Percentiles rank a stretch among this genome's conserved stretches.
These are phyloP conservation scores for Anarhynchus alexandrinus DNA, from an alignment of 2,113 vertebrate species.

Conservation along the genomic window DNA sequence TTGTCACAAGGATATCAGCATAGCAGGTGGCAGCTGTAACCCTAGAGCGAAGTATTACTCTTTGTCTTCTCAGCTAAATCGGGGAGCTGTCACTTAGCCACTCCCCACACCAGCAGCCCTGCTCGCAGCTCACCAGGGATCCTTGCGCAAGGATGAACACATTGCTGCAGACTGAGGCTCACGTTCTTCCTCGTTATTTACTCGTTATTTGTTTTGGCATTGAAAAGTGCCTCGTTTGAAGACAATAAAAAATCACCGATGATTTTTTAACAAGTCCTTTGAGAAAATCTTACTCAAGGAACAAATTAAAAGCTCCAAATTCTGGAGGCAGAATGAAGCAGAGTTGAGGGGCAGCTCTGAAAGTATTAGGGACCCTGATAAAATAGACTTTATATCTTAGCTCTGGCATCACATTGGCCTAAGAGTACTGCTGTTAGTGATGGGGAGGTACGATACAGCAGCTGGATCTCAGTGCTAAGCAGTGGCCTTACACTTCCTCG, in stretches of 20 bases:
- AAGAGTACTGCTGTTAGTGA: neutral
- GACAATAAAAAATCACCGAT: neutral
- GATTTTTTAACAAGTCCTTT: neutral
- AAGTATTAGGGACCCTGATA: neutral
- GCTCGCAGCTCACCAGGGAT: neutral
- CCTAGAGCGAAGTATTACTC: neutral
- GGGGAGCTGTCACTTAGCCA: neutral
- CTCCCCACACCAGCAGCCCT: neutral
- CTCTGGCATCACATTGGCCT: neutral
- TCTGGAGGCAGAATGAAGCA: neutral
- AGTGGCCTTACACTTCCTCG: neutral
- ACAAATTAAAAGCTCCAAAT: neutral
- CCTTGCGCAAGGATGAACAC: neutral
- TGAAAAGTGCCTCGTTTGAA: neutral
- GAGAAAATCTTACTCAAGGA: neutral
- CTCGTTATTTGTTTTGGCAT: neutral
- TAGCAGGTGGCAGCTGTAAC: conserved; percentile 41
- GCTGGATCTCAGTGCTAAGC: neutral
- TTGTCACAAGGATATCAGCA: neutral
- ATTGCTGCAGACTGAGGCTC: neutral
- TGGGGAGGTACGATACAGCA: neutral
- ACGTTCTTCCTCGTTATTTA: fast-evolving
- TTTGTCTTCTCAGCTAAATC: conserved; percentile 36
- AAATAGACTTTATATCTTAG: neutral
- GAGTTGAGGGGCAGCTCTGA: neutral